These are phyloP conservation scores for Florisuga fusca DNA, from an alignment of 2,797 vertebrate genomes.

Conservation along the genomic window DNA sequence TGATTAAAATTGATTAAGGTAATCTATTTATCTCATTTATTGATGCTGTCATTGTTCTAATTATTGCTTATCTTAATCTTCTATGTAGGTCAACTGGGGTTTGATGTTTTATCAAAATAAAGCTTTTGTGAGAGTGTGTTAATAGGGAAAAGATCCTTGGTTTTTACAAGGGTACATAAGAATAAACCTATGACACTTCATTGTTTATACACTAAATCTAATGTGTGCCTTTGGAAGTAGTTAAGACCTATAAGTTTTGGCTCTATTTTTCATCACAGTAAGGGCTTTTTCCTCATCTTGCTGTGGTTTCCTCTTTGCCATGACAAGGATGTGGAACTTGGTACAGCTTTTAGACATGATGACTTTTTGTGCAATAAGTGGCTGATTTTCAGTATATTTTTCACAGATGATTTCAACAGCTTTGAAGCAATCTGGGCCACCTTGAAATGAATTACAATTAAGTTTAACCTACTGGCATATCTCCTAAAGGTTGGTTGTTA, in stretches of 20 bases:
- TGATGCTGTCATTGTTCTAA: background rate
- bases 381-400: background rate
- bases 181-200: background rate
- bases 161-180: background rate
- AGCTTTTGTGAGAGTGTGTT: background rate
- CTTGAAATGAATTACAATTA: background rate
- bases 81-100: background rate
- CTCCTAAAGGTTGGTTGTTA: background rate
- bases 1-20: background rate
- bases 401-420: background rate
- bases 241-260: background rate
- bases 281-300: background rate
- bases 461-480: background rate
- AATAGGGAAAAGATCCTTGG: background rate
- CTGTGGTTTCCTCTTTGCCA: background rate
- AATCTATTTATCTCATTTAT: background rate
- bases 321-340: background rate
- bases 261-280: background rate
- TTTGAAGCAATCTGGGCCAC: background rate
- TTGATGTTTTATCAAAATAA: background rate
- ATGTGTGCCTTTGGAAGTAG: background rate
- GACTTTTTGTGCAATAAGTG: background rate
- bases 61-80: background rate
- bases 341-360: background rate
- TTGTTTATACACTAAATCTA: background rate